Evolutionary conservation across 2,797 vertebrate species (phyloP).

Genomic region (Lycodopsis pacificus): DNA sequence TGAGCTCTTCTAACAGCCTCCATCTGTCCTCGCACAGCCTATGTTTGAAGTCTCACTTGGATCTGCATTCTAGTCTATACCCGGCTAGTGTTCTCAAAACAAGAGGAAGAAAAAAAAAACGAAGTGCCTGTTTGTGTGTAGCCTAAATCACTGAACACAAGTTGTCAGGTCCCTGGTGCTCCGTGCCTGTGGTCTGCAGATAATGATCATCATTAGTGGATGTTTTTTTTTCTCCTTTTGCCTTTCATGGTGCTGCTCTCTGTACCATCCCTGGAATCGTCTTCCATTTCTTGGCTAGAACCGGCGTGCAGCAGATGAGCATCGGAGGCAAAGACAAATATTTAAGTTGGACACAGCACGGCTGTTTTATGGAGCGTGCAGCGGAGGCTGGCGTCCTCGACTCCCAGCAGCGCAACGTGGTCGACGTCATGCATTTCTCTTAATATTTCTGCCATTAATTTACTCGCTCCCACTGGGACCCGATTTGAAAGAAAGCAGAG

Average conservation of each 20-base stretch:
- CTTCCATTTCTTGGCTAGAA: constrained; percentile 61
- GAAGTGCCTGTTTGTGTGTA: constrained; percentile 19
- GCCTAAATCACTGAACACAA: constrained; percentile 45
- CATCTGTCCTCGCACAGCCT: constrained; percentile 73
- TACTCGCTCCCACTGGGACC: constrained; percentile 19
- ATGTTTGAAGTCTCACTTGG: constrained; percentile 71
- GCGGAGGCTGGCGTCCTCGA: constrained; percentile 34
- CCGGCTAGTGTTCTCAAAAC: constrained; percentile 34
- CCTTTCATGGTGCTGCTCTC: constrained; percentile 48
- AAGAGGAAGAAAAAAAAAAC: neutral
- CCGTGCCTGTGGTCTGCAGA: constrained; percentile 47
- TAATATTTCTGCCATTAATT: constrained; percentile 44
- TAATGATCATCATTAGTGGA: constrained; percentile 60
- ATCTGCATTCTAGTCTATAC: constrained; percentile 58
- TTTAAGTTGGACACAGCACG: constrained; percentile 70
- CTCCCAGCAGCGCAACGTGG: constrained; percentile 39
- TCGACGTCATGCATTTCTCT: constrained; percentile 38
- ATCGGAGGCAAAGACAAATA: constrained; percentile 75
- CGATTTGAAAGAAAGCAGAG: constrained; percentile 41
- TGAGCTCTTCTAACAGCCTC: constrained; percentile 75
- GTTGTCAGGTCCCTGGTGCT: constrained; percentile 40
- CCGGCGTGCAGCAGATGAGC: constrained; percentile 58
- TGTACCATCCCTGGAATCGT: constrained; percentile 59
- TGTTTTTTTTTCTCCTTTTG: constrained; percentile 38
- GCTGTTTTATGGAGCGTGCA: constrained; percentile 58